Evolutionary conservation across 2,888 invertebrate species (phyloP).

Genomic region (Meteorus cinctellus): DNA sequence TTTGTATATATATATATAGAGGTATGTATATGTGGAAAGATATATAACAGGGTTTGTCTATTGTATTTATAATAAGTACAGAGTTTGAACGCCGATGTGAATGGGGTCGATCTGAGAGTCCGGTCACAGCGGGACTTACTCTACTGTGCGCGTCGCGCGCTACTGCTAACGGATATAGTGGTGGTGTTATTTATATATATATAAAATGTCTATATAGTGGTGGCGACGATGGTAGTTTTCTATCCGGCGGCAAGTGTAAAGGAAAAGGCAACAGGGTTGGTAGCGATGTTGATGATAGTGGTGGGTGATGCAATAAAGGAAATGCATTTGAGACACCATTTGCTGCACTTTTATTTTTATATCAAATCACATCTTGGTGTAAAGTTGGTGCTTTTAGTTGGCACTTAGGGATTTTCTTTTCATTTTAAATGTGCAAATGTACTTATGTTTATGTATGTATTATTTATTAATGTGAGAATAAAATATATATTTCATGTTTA

Average conservation of each 20-base stretch:
- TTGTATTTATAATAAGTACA: neutral
- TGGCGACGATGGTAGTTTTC: slow-evolving; percentile 15
- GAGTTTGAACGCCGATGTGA: neutral
- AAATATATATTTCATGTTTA: neutral
- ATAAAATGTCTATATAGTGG: neutral
- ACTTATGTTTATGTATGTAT: too few relatives aligned
- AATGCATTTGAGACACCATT: slow-evolving; percentile 52
- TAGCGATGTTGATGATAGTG: neutral
- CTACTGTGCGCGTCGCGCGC: neutral
- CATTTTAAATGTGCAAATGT: neutral
- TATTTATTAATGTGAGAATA: neutral
- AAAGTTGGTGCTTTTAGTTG: slow-evolving; percentile 43
- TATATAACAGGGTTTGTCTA: neutral
- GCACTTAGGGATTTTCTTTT: slow-evolving; percentile 41
- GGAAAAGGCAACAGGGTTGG: slow-evolving; percentile 37
- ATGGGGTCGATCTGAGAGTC: slow-evolving; percentile 9
- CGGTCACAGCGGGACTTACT: neutral
- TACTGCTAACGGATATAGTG: neutral
- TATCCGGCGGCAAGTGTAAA: slow-evolving; percentile 10
- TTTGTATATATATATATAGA: neutral
- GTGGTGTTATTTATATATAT: slow-evolving; percentile 1
- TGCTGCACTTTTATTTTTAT: slow-evolving; percentile 49
- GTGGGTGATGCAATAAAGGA: slow-evolving; percentile 51
- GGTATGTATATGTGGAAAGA: neutral
- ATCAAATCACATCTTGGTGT: slow-evolving; percentile 42